Conservation (phyloP, 2,113 vertebrate species). For the Callaeas wilsoni region DNA sequence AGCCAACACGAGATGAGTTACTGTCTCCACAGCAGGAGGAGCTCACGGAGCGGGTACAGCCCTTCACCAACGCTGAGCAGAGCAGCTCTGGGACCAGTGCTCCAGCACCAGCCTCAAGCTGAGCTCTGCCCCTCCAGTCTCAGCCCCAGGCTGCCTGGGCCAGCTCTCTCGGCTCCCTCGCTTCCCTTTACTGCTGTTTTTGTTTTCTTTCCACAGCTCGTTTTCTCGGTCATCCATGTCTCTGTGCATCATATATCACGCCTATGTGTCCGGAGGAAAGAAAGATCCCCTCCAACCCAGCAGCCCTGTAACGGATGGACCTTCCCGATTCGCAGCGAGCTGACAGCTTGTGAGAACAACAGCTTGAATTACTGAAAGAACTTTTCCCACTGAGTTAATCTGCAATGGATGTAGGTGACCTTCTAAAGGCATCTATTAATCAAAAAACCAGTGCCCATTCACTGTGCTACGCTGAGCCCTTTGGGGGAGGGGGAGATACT, state of each 20-base stretch:
- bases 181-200: conserved; percentile 34
- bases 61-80: fast-evolving
- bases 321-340: conserved; percentile 65
- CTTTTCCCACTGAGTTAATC: conserved; percentile 83
- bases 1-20: background rate
- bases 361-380: conserved; percentile 83
- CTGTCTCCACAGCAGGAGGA: background rate
- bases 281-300: conserved; percentile 60
- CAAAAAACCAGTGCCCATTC: conserved; percentile 72
- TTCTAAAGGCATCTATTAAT: conserved; percentile 82
- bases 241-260: conserved; percentile 68
- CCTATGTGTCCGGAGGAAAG: conserved; percentile 52
- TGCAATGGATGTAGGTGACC: conserved; percentile 81
- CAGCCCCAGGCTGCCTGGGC: background rate
- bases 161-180: background rate
- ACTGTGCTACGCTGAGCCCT: conserved; percentile 70
- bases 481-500: conserved; percentile 69
- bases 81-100: background rate
- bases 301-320: conserved; percentile 72
- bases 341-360: conserved; percentile 81
- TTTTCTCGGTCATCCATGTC: conserved; percentile 66
- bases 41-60: background rate
- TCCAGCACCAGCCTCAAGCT: background rate
- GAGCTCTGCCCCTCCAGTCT: background rate
- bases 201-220: conserved; percentile 56